These are phyloP conservation scores for Anagrus nilaparvatae DNA, from an alignment of 1,140 invertebrate species.

Conservation along the genomic window DNA sequence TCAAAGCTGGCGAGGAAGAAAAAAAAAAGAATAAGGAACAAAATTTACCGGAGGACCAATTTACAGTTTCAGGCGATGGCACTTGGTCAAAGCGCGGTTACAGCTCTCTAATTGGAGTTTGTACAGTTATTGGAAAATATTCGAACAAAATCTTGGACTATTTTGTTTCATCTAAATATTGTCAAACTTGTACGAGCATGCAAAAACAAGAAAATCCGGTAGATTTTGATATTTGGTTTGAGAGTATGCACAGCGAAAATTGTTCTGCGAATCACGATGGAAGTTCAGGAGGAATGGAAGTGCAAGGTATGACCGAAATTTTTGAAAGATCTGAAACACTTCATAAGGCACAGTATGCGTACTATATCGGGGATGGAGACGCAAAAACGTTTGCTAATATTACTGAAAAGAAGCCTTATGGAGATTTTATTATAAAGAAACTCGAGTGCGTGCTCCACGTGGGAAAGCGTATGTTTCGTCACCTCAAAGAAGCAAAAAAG, in stretches of 20 bases:
- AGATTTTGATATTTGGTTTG: conserved; percentile 14
- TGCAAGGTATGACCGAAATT: conserved; percentile 16
- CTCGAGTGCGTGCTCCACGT: conserved; percentile 16
- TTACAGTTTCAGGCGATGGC: conserved; percentile 19
- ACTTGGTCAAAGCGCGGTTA: conserved; percentile 21
- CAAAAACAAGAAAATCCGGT: conserved; percentile 11
- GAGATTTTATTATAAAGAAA: conserved; percentile 16
- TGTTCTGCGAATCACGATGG: conserved; percentile 17
- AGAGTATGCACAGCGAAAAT: conserved; percentile 12
- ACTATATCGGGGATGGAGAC: conserved; percentile 12
- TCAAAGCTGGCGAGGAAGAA: conserved; percentile 8
- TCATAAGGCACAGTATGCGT: not conserved
- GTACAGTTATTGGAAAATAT: conserved; percentile 19
- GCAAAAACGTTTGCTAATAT: conserved; percentile 15
- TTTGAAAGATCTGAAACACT: conserved; percentile 12
- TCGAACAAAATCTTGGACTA: conserved; percentile 21
- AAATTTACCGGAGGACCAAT: not conserved
- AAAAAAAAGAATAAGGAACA: not conserved
- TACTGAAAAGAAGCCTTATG: conserved; percentile 11
- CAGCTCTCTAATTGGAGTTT: conserved; percentile 20
- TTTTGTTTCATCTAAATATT: conserved; percentile 17
- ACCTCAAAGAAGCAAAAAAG: conserved; percentile 13
- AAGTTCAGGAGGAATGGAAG: conserved; percentile 18
- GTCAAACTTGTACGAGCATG: conserved; percentile 16
- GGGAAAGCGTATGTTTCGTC: conserved; percentile 15